Percentiles rank a stretch among this genome's conserved stretches.
Evolutionary conservation across 35 echinoderm and acorn worm genomes (phyloP).

Genomic region (Strongylocentrotus purpuratus): DNA sequence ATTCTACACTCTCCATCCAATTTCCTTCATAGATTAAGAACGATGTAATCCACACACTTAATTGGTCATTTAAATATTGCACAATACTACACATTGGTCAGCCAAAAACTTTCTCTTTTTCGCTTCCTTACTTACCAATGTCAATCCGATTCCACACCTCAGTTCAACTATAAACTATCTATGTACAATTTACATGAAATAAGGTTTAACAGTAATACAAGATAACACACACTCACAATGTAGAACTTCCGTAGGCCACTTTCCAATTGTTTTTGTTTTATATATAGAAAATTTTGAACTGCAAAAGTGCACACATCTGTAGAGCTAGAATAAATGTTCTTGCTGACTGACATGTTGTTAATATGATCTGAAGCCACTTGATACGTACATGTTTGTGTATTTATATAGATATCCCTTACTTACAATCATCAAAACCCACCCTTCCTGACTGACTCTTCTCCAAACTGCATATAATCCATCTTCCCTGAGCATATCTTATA

Average conservation of each 20-base stretch:
- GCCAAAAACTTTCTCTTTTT: neutral
- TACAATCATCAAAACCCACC: neutral
- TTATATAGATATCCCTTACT: neutral
- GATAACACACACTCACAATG: neutral
- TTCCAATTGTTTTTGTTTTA: neutral
- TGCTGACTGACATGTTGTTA: neutral
- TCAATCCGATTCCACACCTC: slow-evolving; percentile 6
- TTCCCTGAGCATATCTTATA: neutral
- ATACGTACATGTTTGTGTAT: neutral
- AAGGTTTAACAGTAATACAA: neutral
- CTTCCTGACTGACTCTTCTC: neutral
- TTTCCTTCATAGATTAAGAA: neutral
- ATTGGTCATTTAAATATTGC: slow-evolving; percentile 55
- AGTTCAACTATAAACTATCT: slow-evolving; percentile 28
- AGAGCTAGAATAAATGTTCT: slow-evolving; percentile 11
- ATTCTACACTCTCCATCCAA: neutral
- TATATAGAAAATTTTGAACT: slow-evolving; percentile 33
- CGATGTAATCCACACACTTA: slow-evolving; percentile 40
- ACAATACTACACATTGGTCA: slow-evolving; percentile 55
- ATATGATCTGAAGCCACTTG: neutral
- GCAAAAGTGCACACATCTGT: slow-evolving; percentile 28
- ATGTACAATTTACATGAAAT: slow-evolving; percentile 42
- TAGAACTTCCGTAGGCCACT: slow-evolving; percentile 37
- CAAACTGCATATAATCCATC: neutral
- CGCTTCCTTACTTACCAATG: neutral